These are phyloP conservation scores for Epinotia nisella DNA, from an alignment of 2,888 invertebrate genomes.

Conservation along the genomic window DNA sequence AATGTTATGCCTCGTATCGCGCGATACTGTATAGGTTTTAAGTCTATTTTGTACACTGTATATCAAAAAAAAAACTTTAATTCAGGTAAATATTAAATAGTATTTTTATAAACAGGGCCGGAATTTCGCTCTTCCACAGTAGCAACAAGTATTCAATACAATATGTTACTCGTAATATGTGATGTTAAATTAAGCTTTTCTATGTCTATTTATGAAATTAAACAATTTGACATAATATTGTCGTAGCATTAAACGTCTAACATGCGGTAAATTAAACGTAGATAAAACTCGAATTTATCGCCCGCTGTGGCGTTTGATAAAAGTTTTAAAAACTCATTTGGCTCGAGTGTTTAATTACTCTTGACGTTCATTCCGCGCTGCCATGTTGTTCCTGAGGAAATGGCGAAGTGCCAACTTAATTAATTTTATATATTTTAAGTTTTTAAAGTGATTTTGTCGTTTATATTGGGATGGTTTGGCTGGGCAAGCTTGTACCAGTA, in stretches of 20 bases:
- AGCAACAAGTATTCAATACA: no score
- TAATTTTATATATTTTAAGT: conserved; percentile 9
- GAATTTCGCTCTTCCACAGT: no score
- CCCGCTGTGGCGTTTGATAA: conserved; percentile 19
- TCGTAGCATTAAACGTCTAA: not conserved
- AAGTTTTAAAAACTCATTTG: conserved; percentile 41
- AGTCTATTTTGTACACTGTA: no score
- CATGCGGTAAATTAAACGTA: not conserved
- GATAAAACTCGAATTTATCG: not conserved
- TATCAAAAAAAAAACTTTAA: no score
- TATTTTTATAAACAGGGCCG: no score
- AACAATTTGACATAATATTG: no score
- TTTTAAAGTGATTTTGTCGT: not conserved
- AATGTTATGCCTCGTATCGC: no score
- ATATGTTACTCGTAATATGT: no score
- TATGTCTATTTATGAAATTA: no score
- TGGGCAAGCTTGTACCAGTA: not conserved
- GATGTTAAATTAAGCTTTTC: no score
- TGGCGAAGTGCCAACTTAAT: conserved; percentile 26
- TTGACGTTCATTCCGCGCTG: conserved; percentile 5
- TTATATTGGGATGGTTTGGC: not conserved
- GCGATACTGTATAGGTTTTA: no score
- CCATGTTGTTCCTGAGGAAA: conserved; percentile 6
- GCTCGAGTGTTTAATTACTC: conserved; percentile 39
- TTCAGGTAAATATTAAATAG: no score